Evolutionary conservation across 2,888 invertebrate species (phyloP).

Genomic region (Mesorhabditis spiculigera): DNA sequence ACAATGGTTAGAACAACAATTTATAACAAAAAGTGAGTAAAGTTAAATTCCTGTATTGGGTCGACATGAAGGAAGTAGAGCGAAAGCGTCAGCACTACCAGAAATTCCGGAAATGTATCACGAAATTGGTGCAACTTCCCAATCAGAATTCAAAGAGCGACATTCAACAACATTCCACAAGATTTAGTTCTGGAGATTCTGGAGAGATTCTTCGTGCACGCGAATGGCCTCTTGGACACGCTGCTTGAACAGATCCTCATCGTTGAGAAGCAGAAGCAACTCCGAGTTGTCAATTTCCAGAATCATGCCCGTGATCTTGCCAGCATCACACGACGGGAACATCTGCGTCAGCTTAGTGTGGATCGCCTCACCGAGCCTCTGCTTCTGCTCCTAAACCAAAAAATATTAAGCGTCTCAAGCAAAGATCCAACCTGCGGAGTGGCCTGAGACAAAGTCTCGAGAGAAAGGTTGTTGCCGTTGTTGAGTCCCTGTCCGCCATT

Average conservation of each 20-base stretch:
- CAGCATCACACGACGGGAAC: constrained; percentile 15
- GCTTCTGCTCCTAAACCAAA: constrained; percentile 77
- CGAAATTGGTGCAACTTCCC: too few relatives aligned
- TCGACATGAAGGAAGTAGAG: too few relatives aligned
- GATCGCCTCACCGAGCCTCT: constrained; percentile 94
- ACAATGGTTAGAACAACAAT: too few relatives aligned
- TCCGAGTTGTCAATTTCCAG: constrained; percentile 35
- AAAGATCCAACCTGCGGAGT: constrained; percentile 69
- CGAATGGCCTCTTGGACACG: neutral
- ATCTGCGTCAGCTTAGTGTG: constrained; percentile 73
- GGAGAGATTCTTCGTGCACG: constrained; percentile 17
- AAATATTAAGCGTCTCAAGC: too few relatives aligned
- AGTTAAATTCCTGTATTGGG: too few relatives aligned
- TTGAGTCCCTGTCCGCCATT: too few relatives aligned
- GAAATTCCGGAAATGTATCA: too few relatives aligned
- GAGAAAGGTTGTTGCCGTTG: constrained; percentile 23
- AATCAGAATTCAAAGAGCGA: too few relatives aligned
- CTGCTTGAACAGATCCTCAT: neutral
- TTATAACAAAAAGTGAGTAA: too few relatives aligned
- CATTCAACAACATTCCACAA: too few relatives aligned
- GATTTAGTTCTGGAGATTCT: constrained; percentile 21
- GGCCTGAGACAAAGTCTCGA: constrained; percentile 67
- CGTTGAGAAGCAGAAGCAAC: neutral
- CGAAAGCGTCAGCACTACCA: too few relatives aligned
- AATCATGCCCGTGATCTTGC: constrained; percentile 41